Base-by-base conservation (phyloP, 2,888 invertebrate species). In the Conus canariensis region DNA sequence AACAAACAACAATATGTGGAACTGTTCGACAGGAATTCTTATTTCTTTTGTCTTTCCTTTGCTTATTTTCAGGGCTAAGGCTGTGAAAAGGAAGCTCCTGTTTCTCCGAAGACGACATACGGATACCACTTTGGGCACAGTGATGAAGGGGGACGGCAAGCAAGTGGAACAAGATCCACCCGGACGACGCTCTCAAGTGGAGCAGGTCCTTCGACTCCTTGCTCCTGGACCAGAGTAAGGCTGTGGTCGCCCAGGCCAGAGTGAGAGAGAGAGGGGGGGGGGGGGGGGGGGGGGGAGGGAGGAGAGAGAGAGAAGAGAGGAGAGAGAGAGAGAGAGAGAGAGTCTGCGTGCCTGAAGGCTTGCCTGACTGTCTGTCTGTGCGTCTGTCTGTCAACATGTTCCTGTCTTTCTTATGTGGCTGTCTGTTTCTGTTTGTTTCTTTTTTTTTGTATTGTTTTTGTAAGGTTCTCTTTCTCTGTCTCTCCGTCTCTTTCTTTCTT, bases 201-300 rank as follows among this genome's bases (percentile, higher is more conserved):
- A 96, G 97, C 67, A 95, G 96, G 88, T 96, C 96, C 90, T 97
- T 97, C 93, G 96, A 96, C 86, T 95, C 96, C 91, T 95, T 97
- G 80, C 96, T 97, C 92, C 94, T 94, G 85, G 97, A 97, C 93
- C 97, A 97, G 97, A 96, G 97, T 97, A 96, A 96, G 96, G 93
- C 45, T 45, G 45, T 4, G 1, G 45, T 45, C 16, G 22, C 56
- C 4, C 14, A 56, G 82, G 56, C 7, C 56, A 19, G 56, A 56
- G 19, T 8, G 56, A 16, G 64, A 64, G 74, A 74, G 74, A n/a
- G 80, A 80, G 74, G 25, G 77, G 45, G 77, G 1, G 30, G 30
- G 30, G 30, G 30, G 8, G 77, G 30, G 77, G 7, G 30, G 10
- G 9, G 10, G 77, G 7, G n/a, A 25, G 77, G 25, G 77, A 5